Evolutionary conservation across 2,797 vertebrate species (phyloP), one percentile per base, ranked within the genome.

Genomic region (Artibeus jamaicensis): DNA sequence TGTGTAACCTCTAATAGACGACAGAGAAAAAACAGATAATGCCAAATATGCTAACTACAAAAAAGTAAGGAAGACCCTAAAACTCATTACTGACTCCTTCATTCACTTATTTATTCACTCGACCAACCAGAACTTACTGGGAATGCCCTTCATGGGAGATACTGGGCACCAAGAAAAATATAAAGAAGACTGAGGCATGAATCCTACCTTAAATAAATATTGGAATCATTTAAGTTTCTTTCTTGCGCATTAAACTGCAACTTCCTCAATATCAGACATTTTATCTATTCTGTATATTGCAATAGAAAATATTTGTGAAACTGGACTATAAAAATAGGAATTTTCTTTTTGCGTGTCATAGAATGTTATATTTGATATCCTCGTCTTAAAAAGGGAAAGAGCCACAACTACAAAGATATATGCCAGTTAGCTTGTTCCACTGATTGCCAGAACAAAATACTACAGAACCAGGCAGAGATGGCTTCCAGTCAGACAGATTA

Each of bases 261-360:
- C 44, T 76, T 34, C 7, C 29, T 92, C 37, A 94, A 90, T 96
- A 95, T 84, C 11, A 96, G 5, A 46, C n/a, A 70, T 14, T 57
- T 76, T 77, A 21, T 57, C 22, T 59, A 42, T 77, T 78, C 18
- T 46, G 0, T 48, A 53, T 77, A 73, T 39, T 22, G 2, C 55
- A 79, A 78, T 29, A 93, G 86, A 91, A 91, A 89, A 39, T 37
- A 89, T 42, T 4, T 62, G 53, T 71, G n/a, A 16, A 93, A 81
- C 12, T 59, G 44, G 90, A 57, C 6, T 46, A 34, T 46, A 85
- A 65, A 18, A 94, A 85, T 15, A 68, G 21, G 53, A 87, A 76
- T 65, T n/a, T 77, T 84, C 39, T 90, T 68, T 48, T 46, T 42
- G 62, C 48, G 15, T 55, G 16, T 39, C 44, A 86, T 42, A 85